Evolutionary conservation across 2,113 vertebrate genomes (phyloP).

Genomic region (Serilophus lunatus): DNA sequence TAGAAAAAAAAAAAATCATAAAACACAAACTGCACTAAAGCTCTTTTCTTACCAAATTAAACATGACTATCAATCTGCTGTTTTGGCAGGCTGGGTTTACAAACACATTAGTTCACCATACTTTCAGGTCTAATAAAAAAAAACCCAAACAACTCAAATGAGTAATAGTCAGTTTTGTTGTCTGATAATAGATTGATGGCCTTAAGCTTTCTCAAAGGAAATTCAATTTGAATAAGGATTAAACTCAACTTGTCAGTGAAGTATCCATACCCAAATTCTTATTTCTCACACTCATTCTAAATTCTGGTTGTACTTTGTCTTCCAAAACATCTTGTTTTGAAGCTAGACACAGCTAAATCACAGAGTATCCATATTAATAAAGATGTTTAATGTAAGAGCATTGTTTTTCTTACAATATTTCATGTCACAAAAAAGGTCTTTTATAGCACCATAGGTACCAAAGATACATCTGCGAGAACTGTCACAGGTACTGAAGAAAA

Average conservation of each 20-base stretch:
- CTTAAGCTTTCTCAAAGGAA: slow-evolving; percentile 65
- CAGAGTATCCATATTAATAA: slow-evolving; percentile 21
- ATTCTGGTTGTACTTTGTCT: slow-evolving; percentile 6
- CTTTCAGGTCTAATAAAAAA: slow-evolving; percentile 49
- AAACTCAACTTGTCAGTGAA: slow-evolving; percentile 43
- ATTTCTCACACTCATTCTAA: not conserved
- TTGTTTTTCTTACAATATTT: not conserved
- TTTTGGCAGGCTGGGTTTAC: slow-evolving; percentile 38
- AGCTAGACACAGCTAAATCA: not conserved
- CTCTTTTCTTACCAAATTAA: not conserved
- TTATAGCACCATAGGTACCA: not conserved
- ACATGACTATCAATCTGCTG: not conserved
- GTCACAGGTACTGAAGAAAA: not conserved
- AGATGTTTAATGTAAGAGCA: slow-evolving; percentile 16
- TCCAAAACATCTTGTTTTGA: slow-evolving; percentile 17
- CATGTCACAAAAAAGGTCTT: not conserved
- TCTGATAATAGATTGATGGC: slow-evolving; percentile 42
- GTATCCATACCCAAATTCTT: slow-evolving; percentile 39
- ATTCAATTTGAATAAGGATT: slow-evolving; percentile 68
- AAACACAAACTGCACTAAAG: not conserved
- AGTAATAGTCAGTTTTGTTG: slow-evolving; percentile 47
- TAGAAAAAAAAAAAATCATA: not conserved
- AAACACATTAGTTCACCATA: slow-evolving; percentile 41
- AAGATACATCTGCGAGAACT: not conserved
- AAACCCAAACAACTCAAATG: not conserved